A percentile compares a stretch with the other conserved stretches of the same genome.
These are phyloP conservation scores for Papilio aristodemus DNA, from an alignment of 1,140 invertebrate species.

Conservation along the genomic window DNA sequence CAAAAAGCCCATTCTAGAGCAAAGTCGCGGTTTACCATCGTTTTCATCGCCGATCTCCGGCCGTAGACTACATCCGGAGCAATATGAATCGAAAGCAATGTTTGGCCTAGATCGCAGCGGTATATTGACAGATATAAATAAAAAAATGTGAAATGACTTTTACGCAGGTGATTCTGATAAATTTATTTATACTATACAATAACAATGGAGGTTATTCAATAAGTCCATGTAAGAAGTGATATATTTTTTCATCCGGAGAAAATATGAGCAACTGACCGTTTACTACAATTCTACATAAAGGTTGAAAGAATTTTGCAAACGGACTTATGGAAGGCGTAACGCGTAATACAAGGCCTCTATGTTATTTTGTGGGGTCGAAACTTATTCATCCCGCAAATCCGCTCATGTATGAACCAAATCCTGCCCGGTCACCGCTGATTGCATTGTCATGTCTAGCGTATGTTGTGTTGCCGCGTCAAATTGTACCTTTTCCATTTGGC, in stretches of 20 bases:
- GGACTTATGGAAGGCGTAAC: conserved; percentile 68
- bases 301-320: conserved; percentile 64
- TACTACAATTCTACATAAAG: conserved; percentile 36
- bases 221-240: not conserved
- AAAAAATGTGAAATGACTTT: not conserved
- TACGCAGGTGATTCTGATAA: not conserved
- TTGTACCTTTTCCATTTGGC: conserved; percentile 37
- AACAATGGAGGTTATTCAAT: not conserved
- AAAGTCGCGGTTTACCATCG: conserved; percentile 68
- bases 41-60: conserved; percentile 69
- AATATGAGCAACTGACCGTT: not conserved
- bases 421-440: conserved; percentile 79
- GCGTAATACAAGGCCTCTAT: conserved; percentile 70
- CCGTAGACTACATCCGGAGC: conserved; percentile 56
- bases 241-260: not conserved
- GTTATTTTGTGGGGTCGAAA: conserved; percentile 79
- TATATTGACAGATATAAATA: not conserved
- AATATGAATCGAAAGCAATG: not conserved
- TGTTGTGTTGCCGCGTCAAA: conserved; percentile 36
- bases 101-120: not conserved
- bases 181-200: not conserved
- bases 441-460: conserved; percentile 77
- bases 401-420: conserved; percentile 79
- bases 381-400: conserved; percentile 80
- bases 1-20: conserved; percentile 71